A percentile compares a stretch with the other conserved stretches of the same genome.
Evolutionary conservation across 1,140 invertebrate species (phyloP).

Genomic region (Oedothorax gibbosus): DNA sequence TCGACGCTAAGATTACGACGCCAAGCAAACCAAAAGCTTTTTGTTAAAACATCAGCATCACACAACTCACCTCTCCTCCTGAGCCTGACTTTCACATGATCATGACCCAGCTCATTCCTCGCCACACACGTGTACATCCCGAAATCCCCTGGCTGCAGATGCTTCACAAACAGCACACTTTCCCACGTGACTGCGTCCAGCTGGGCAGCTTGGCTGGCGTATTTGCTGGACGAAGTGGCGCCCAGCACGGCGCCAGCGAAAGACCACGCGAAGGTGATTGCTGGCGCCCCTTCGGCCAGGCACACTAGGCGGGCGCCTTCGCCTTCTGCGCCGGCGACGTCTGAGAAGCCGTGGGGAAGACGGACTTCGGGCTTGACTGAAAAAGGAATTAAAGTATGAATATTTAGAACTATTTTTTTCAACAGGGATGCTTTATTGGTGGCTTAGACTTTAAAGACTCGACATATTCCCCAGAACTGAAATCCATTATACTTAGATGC

Average conservation of each 20-base stretch:
- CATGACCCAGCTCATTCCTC: conserved; percentile 85
- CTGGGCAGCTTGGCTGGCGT: conserved; percentile 74
- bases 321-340: conserved; percentile 89
- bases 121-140: conserved; percentile 90
- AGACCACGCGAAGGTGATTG: conserved; percentile 87
- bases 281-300: conserved; percentile 82
- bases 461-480: too few species aligned
- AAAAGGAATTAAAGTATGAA: too few species aligned
- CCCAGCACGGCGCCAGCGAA: conserved; percentile 68
- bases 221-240: conserved; percentile 74
- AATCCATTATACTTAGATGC: too few species aligned
- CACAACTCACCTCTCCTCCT: conserved; percentile 81
- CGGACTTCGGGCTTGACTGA: conserved; percentile 89
- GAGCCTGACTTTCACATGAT: conserved; percentile 80
- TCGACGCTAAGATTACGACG: too few species aligned
- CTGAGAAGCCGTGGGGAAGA: conserved; percentile 81
- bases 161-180: conserved; percentile 83
- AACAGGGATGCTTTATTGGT: too few species aligned
- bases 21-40: too few species aligned
- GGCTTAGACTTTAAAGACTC: too few species aligned
- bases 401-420: too few species aligned
- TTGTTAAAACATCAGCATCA: too few species aligned
- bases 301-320: conserved; percentile 84
- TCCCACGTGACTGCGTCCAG: conserved; percentile 76
- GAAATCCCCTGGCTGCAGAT: conserved; percentile 86